Evolutionary conservation across 2,888 invertebrate genomes (phyloP).

Genomic region (Pycnomerus fuliginosus): DNA sequence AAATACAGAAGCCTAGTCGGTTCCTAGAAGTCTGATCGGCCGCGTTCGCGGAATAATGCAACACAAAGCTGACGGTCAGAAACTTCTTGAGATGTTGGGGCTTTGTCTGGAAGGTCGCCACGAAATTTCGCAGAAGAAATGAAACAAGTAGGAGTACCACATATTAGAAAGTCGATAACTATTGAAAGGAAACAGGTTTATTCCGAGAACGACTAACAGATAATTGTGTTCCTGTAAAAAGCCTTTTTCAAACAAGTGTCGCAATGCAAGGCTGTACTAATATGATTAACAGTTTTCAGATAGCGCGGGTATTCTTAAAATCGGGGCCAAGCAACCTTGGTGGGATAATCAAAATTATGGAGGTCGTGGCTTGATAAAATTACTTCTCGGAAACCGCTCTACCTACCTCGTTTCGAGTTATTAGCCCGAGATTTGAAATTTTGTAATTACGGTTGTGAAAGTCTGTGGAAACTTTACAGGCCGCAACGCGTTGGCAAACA

Average conservation of each 20-base stretch:
- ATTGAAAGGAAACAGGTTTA: constrained; percentile 18
- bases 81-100: too few species aligned
- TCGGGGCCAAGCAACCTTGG: constrained; percentile 9
- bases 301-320: too few species aligned
- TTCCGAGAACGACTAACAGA: constrained; percentile 18
- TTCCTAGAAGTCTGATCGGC: constrained; percentile 49
- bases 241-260: too few species aligned
- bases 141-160: too few species aligned
- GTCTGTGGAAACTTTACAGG: too few species aligned
- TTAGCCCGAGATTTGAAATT: neutral
- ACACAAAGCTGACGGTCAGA: constrained; percentile 13
- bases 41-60: constrained; percentile 43
- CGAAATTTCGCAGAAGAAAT: too few species aligned
- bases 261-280: too few species aligned
- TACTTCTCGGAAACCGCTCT: neutral
- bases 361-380: constrained; percentile 10
- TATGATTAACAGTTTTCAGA: too few species aligned
- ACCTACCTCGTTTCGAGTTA: neutral
- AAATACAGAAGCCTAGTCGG: constrained; percentile 25
- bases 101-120: too few species aligned
- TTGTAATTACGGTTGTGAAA: too few species aligned
- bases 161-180: too few species aligned
- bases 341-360: constrained; percentile 8
- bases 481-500: too few species aligned
- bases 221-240: constrained; percentile 20